phyloP scores from a whole-genome alignment of 2,888 invertebrate genomes.

The Venustoraphidia nigricollis region DNA sequence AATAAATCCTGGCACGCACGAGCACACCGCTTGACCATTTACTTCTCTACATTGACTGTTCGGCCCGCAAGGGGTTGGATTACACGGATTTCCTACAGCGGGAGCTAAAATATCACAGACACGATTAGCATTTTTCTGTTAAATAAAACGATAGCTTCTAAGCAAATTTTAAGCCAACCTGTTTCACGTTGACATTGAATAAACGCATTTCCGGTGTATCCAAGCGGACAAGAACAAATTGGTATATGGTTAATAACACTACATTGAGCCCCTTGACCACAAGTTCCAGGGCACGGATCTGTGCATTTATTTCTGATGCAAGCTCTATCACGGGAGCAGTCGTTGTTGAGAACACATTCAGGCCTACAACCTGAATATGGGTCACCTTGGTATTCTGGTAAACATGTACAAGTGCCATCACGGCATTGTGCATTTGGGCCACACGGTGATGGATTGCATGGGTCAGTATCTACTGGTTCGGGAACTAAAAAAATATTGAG shows the following conservation, averaged over 20 bases:
- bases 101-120: constrained; percentile 19
- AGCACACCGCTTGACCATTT: constrained; percentile 40
- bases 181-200: constrained; percentile 23
- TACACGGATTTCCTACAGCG: constrained; percentile 32
- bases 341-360: constrained; percentile 28
- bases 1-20: constrained; percentile 50
- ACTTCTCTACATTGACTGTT: constrained; percentile 33
- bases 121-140: constrained; percentile 1
- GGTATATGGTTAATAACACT: constrained; percentile 34
- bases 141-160: neutral
- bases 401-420: constrained; percentile 24
- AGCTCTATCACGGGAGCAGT: constrained; percentile 27
- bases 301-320: constrained; percentile 31
- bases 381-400: constrained; percentile 24
- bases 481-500: neutral
- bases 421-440: constrained; percentile 24
- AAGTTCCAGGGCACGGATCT: constrained; percentile 33
- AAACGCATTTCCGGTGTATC: constrained; percentile 30
- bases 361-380: constrained; percentile 26
- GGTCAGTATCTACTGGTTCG: constrained; percentile 13
- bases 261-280: constrained; percentile 35
- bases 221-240: constrained; percentile 29
- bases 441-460: constrained; percentile 22
- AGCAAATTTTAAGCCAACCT: constrained; percentile 26
- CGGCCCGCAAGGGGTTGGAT: constrained; percentile 51